Evolutionary conservation across 1,140 invertebrate species (phyloP).

Genomic region (Pinna nobilis): DNA sequence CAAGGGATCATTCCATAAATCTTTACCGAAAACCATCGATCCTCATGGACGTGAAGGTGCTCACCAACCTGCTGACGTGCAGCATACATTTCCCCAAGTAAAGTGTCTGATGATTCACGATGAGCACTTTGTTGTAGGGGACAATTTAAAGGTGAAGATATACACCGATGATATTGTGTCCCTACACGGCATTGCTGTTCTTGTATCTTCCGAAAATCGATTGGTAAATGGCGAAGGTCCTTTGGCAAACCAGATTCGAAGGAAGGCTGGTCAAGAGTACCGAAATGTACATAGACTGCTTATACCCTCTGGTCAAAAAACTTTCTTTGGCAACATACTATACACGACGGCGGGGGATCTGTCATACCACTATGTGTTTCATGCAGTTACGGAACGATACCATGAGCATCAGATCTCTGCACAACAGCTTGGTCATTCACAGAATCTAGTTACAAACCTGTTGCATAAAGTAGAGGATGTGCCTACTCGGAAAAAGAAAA

Average conservation of each 20-base stretch:
- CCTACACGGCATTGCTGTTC: not conserved
- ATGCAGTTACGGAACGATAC: constrained; percentile 6
- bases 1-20: too few relatives aligned
- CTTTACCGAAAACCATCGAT: not conserved
- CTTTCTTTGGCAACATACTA: not conserved
- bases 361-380: constrained; percentile 20
- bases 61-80: not conserved
- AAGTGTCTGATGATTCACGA: not conserved
- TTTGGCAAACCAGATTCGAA: not conserved
- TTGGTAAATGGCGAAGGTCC: not conserved
- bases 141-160: not conserved
- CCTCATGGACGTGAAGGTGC: not conserved
- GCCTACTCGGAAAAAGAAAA: not conserved
- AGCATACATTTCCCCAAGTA: not conserved
- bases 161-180: not conserved
- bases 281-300: not conserved
- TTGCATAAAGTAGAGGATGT: not conserved
- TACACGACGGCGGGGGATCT: not conserved
- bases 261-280: not conserved
- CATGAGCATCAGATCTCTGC: not conserved
- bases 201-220: not conserved
- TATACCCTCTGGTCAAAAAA: not conserved
- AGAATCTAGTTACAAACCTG: not conserved
- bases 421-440: not conserved
- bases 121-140: not conserved